phyloP scores from a whole-genome alignment of 2,113 vertebrate genomes.

The Illadopsis cleaveri region DNA sequence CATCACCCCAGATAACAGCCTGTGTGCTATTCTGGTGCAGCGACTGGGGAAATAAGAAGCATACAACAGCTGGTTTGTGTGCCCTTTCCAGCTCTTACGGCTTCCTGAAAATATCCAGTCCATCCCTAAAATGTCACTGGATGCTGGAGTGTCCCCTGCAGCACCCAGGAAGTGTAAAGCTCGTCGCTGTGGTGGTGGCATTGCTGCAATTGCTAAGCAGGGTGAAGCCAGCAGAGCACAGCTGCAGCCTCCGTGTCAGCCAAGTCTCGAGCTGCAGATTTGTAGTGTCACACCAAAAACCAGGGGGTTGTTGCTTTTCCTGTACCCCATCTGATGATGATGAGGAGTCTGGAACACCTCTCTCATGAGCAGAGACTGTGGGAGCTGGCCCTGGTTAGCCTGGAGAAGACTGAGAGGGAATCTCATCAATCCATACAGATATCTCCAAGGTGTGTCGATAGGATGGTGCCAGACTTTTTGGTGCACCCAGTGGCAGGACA shows the following conservation, averaged over 20 bases:
- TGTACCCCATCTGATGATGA: background rate
- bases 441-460: background rate
- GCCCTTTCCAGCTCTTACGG: background rate
- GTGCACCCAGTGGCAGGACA: background rate
- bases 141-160: background rate
- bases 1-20: background rate
- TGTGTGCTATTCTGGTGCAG: background rate
- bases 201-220: background rate
- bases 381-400: background rate
- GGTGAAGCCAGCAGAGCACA: background rate
- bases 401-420: background rate
- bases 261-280: background rate
- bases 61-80: conserved; percentile 1
- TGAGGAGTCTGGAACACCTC: background rate
- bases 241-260: background rate
- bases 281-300: rapidly evolving
- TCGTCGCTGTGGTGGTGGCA: background rate
- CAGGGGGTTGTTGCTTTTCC: rapidly evolving
- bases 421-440: background rate
- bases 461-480: background rate
- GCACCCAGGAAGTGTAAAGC: background rate
- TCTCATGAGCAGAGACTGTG: rapidly evolving
- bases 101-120: background rate
- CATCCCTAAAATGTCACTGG: background rate
- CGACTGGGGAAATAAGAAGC: background rate